Evolutionary conservation across 2,888 invertebrate genomes (phyloP), one percentile per base, ranked within the genome.

Genomic region (Panopea generosa): DNA sequence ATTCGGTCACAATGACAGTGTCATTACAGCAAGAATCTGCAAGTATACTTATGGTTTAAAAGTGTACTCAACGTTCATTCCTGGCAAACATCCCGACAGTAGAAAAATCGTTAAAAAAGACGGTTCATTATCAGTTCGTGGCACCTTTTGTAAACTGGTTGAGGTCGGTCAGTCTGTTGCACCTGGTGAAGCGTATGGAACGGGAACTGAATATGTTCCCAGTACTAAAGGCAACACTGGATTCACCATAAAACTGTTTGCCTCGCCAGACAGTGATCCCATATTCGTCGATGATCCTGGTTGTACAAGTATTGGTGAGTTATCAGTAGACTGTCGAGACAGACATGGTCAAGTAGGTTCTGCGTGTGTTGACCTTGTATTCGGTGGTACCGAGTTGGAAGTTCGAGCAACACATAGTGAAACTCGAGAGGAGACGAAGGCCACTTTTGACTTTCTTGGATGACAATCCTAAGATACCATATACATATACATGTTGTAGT

Each of bases 311-410:
- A 20, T 75, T 7, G 79, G 75, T 1, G 57, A 72, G n/a, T 56
- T 75, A 0, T 4, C 6, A 27, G 72, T 79, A 6, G 53, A 65
- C 43, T 74, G 78, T 59, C 26, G 26, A 24, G 70, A 70, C 26
- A 43, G 47, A 33, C 16, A 29, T 16, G 82, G 82, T 9, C 52
- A 49, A 11, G 43, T 63, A n/a, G 49, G 67, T 2, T n/a, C 47
- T 3, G 75, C 77, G 0, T 24, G 27, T 6, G 73, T 82, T 11
- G 43, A 33, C 18, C 53, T 82, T 27, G 57, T 67, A 7, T 82
- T 82, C 57, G 78, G 82, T 20, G 67, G 66, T 18, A 82, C 82
- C 0, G 82, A 82, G 47, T 45, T 82, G 0, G 60, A 74, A 29
- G 74, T 76, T 0, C 45, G 47, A n/a, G 82, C 78, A 7, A 61